phyloP scores from a whole-genome alignment of 1,140 invertebrate species.

The Scaptomyza hsui region DNA sequence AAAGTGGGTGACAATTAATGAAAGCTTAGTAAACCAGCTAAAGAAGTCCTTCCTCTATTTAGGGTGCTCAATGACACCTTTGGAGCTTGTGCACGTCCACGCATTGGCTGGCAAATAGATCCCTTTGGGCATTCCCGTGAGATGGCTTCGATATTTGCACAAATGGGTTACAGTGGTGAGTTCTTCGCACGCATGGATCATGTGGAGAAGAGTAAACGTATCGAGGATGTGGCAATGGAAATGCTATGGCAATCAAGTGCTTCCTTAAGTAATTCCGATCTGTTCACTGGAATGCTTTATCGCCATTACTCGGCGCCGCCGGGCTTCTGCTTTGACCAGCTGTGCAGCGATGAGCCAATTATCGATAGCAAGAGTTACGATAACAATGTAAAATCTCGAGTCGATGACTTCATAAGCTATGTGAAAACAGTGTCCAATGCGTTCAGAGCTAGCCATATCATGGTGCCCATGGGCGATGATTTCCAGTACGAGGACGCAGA shows the following conservation, averaged over 20 bases:
- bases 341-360: conserved; percentile 93
- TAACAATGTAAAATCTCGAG: conserved; percentile 89
- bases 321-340: conserved; percentile 95
- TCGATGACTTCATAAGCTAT: conserved; percentile 86
- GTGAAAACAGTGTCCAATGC: conserved; percentile 84
- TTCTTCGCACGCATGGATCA: conserved; percentile 96
- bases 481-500: conserved; percentile 95
- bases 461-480: conserved; percentile 97
- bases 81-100: conserved; percentile 91
- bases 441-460: conserved; percentile 89
- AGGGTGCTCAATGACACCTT: conserved; percentile 91
- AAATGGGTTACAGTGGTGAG: conserved; percentile 93
- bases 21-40: no score
- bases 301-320: conserved; percentile 92
- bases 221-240: conserved; percentile 85
- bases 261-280: conserved; percentile 86
- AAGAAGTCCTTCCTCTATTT: conserved; percentile 5
- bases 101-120: conserved; percentile 96
- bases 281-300: conserved; percentile 90
- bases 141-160: conserved; percentile 93
- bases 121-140: conserved; percentile 96
- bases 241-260: conserved; percentile 86
- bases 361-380: conserved; percentile 90
- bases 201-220: conserved; percentile 90
- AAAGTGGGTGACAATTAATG: conserved; percentile 85